Base-by-base conservation (phyloP, 37 sponge, comb jelly and placozoan genomes). In the Chondrosia reniformis region DNA sequence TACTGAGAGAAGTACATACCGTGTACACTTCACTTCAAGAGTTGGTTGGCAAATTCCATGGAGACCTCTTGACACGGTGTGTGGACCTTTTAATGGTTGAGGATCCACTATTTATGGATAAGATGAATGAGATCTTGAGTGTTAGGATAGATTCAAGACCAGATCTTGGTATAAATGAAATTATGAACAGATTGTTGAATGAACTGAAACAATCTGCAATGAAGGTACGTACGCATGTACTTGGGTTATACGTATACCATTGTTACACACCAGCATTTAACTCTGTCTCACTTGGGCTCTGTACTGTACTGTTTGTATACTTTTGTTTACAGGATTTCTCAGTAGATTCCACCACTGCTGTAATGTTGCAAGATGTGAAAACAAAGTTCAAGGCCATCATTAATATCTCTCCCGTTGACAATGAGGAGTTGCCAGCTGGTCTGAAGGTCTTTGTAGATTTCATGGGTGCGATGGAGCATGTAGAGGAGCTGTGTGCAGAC, bases 1-100 rank as follows among this genome's bases (percentile, higher is more conserved):
- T 87, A 24, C 67, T 90, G 28, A 6, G 34, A 5, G 80, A 83
- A 24, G 91, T 85, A 42, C 86, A 90, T 62, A 62, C 30, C 4
- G 91, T 90, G 59, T 90, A 90, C 71, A 65, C 46, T 10, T 54
- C 75, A 33, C 81, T 90, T 80, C 91, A 90, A 77, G 88, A 91
- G 41, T 75, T 91, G 61, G 63, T 87, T 38, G 83, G 82, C 85
- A 73, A 81, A 66, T 91, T 83, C 73, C 77, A 63, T 38, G 54
- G 55, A 6, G 66, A 76, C 15, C 67, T 88, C 0, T 62, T 87
- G 1, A 89, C 93, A 1, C 77, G 82, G 33, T 84, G 82, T 27
- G 45, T 88, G 33, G 75, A 88, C 63, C 54, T 55, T 44, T 41
- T 92, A 17, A 75, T 92, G 36, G 63, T 59, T 25, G 90, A 92